Percentiles rank a stretch among this genome's conserved stretches.
Conservation (phyloP, 2,797 vertebrate genomes). For the Danio aesculapii region DNA sequence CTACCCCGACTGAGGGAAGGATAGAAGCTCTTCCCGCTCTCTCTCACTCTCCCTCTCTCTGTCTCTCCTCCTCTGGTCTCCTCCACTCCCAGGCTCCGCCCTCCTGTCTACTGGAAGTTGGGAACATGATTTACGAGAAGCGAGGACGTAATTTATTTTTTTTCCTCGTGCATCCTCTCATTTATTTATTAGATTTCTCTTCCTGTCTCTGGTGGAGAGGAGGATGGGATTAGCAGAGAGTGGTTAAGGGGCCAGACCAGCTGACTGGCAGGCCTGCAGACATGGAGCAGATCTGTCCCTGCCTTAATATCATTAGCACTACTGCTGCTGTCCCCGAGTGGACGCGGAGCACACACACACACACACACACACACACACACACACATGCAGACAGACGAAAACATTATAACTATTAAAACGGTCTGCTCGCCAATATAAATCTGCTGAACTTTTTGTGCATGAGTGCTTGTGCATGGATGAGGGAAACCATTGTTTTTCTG, state of each 20-base stretch:
- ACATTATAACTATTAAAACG: constrained; percentile 81
- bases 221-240: constrained; percentile 86
- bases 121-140: constrained; percentile 90
- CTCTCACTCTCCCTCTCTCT: constrained; percentile 65
- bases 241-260: constrained; percentile 83
- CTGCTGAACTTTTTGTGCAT: constrained; percentile 23
- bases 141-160: constrained; percentile 86
- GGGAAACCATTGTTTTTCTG: neutral
- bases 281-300: constrained; percentile 86
- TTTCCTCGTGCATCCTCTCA: constrained; percentile 84
- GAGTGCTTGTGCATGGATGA: neutral
- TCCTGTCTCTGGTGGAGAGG: constrained; percentile 83
- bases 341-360: constrained; percentile 39
- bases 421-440: constrained; percentile 57
- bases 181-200: constrained; percentile 88
- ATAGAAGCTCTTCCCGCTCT: constrained; percentile 81
- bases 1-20: constrained; percentile 78
- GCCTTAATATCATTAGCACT: constrained; percentile 85
- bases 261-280: constrained; percentile 83
- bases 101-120: constrained; percentile 88
- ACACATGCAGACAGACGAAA: constrained; percentile 63
- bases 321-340: constrained; percentile 79
- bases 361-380: neutral
- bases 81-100: constrained; percentile 77
- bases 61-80: constrained; percentile 52